Evolutionary conservation across 92 coral and sea anemone species (phyloP), one percentile per base, ranked within the genome.

Genomic region (Zoanthus sansibaricus): DNA sequence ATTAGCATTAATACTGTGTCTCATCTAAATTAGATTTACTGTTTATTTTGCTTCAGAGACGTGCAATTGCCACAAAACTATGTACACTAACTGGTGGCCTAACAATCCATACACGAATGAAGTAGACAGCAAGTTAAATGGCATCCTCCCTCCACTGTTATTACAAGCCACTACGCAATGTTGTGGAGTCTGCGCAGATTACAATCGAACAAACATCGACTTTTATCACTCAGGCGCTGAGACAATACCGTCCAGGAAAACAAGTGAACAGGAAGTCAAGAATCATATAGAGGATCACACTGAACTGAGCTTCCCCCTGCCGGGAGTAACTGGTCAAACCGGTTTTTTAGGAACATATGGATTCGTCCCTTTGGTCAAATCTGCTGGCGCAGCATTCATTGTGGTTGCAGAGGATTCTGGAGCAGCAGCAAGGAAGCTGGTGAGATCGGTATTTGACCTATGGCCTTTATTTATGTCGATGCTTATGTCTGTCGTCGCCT

Each of bases 11-110:
- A 2, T 4, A 37, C 42, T 37, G 42, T 37, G 42, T 37, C 4
- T 37, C 25, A 25, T 25, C 25, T 25, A 25, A 25, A 25, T 25
- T 25, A 25, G 25, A 37, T 76, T 6, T 31, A 10, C 25, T 52
- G 10, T 66, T 15, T n/a, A 72, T 68, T 77, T 83, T 75, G 67
- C 84, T 77, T 67, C 79, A 96, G 99, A 95, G 87, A 96, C 98
- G 55, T 96, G 99, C 82, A 93, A 88, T 77, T 96, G 99, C 83
- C 92, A 93, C 87, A 86, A 67, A 16, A 83, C 66, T 1, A 74
- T 96, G 73, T 77, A 92, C 86, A 96, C 94, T 16, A 96, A 92
- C 92, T 96, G 92, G 93, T 96, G 99, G 99, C 30, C 83, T 6
- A 91, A 92, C 76, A 94, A 95, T 4, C 99, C 99, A 49, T 96